Evolutionary conservation across 2,888 invertebrate genomes (phyloP).

Genomic region (Sesia apiformis): DNA sequence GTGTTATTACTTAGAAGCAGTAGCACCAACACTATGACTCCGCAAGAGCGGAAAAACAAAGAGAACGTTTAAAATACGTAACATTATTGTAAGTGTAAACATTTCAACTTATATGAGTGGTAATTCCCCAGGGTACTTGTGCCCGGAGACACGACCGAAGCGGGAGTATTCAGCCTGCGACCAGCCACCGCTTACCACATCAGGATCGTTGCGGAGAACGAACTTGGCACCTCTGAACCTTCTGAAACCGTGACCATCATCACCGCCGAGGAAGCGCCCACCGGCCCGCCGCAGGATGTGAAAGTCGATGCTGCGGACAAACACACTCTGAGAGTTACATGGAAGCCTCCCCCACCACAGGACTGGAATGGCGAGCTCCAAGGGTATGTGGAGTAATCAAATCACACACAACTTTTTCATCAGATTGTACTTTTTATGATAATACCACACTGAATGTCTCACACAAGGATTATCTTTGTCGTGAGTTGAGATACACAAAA

Average conservation of each 20-base stretch:
- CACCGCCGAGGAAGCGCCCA: slow-evolving; percentile 93
- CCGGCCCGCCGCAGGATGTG: slow-evolving; percentile 87
- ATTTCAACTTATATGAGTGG: neutral
- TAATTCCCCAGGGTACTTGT: slow-evolving; percentile 79
- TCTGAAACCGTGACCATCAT: slow-evolving; percentile 95
- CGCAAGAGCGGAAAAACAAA: too few relatives aligned
- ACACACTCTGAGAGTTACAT: slow-evolving; percentile 88
- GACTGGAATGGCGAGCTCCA: slow-evolving; percentile 95
- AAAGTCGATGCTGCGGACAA: slow-evolving; percentile 92
- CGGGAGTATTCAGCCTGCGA: slow-evolving; percentile 89
- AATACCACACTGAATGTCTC: too few relatives aligned
- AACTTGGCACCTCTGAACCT: slow-evolving; percentile 92
- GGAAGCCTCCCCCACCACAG: slow-evolving; percentile 92
- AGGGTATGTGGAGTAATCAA: slow-evolving; percentile 32
- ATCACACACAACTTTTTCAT: too few relatives aligned
- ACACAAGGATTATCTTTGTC: too few relatives aligned
- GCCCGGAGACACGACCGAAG: slow-evolving; percentile 91
- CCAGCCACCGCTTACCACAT: slow-evolving; percentile 96
- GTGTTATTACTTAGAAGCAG: too few relatives aligned
- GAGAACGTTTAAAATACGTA: neutral
- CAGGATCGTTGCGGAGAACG: slow-evolving; percentile 94
- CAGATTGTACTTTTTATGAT: too few relatives aligned
- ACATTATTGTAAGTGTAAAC: neutral
- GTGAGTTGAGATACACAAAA: too few relatives aligned
- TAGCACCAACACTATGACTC: too few relatives aligned